Evolutionary conservation across 2,797 vertebrate species (phyloP).

Genomic region (Lagocephalus sceleratus): DNA sequence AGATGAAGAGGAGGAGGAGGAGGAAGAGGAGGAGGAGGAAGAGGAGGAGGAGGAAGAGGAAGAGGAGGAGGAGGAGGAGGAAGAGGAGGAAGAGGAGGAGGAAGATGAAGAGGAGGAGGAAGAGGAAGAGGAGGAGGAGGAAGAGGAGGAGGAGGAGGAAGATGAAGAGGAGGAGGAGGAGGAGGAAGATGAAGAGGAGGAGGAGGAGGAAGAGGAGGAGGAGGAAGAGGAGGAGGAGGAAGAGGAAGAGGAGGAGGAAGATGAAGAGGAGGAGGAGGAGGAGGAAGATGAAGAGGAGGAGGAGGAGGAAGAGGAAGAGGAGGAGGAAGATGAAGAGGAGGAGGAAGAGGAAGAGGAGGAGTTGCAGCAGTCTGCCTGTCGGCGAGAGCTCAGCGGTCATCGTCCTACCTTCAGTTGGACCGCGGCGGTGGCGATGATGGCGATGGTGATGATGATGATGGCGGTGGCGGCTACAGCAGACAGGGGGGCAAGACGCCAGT

Average conservation of each 20-base stretch:
- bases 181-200: too few relatives aligned
- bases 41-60: not conserved
- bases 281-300: not conserved
- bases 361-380: too few relatives aligned
- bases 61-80: not conserved
- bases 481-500: constrained; percentile 10
- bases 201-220: constrained; percentile 5
- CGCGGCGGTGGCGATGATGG: not conserved
- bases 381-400: too few relatives aligned
- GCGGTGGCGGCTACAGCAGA: constrained; percentile 19
- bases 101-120: too few relatives aligned
- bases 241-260: not conserved
- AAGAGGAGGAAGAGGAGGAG: too few relatives aligned
- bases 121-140: not conserved
- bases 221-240: not conserved
- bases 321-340: too few relatives aligned
- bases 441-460: too few relatives aligned
- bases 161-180: not conserved
- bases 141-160: too few relatives aligned
- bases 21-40: not conserved
- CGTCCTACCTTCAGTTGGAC: constrained; percentile 20
- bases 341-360: not conserved
- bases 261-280: too few relatives aligned
- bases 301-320: not conserved
- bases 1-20: too few relatives aligned